These are phyloP conservation scores for Chironomus tepperi DNA, from an alignment of 1,140 invertebrate genomes.

Conservation along the genomic window DNA sequence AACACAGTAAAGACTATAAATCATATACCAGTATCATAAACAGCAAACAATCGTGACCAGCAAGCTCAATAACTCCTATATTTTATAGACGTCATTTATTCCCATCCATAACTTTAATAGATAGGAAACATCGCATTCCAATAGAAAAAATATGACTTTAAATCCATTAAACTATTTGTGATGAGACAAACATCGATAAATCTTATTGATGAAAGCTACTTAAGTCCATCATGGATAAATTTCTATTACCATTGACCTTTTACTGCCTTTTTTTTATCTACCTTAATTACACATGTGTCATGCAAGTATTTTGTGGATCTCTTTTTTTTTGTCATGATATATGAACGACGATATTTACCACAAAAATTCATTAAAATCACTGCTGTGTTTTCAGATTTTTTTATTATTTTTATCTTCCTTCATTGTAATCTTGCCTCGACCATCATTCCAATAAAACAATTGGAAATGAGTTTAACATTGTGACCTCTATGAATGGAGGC, in stretches of 20 bases:
- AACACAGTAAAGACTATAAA: too few species aligned
- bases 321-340: not conserved
- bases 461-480: not conserved
- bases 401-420: not conserved
- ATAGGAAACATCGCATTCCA: too few species aligned
- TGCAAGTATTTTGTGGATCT: not conserved
- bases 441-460: slow-evolving; percentile 14
- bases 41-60: too few species aligned
- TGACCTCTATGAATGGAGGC: not conserved
- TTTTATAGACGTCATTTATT: too few species aligned
- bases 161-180: not conserved
- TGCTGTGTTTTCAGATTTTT: not conserved
- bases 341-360: not conserved
- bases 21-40: too few species aligned
- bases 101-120: too few species aligned
- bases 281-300: not conserved
- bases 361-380: not conserved
- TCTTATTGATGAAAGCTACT: not conserved
- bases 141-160: too few species aligned
- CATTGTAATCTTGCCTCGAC: not conserved
- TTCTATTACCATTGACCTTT: not conserved
- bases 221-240: not conserved
- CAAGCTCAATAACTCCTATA: too few species aligned
- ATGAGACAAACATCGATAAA: not conserved
- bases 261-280: not conserved